Evolutionary conservation across 2,888 invertebrate species (phyloP).

Genomic region (Apodemia zela): DNA sequence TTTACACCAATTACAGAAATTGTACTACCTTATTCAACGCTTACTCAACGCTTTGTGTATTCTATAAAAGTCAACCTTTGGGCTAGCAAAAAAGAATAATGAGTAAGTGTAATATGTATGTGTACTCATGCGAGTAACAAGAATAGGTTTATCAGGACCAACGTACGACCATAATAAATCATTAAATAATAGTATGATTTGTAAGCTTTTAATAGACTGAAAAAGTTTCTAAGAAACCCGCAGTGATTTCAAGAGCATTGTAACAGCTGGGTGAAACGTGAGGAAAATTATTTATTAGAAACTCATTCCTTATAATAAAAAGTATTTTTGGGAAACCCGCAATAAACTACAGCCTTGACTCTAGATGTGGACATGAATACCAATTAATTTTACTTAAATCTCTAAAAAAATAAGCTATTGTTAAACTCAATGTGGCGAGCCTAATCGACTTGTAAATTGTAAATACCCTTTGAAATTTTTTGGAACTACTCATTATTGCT

Average conservation of each 20-base stretch:
- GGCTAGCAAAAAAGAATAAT: no score
- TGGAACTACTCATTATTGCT: no score
- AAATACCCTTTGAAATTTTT: no score
- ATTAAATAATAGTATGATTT: background rate
- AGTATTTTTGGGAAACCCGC: background rate
- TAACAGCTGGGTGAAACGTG: constrained; percentile 10
- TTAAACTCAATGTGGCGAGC: no score
- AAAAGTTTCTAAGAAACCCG: background rate
- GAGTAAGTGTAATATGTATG: no score
- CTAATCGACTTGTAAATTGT: no score
- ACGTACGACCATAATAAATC: background rate
- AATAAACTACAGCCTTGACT: background rate
- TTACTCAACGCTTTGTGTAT: no score
- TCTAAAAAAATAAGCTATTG: background rate
- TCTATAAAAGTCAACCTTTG: no score
- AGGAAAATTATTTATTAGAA: constrained; percentile 1
- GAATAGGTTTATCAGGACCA: no score
- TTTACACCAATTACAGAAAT: no score
- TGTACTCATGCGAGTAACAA: no score
- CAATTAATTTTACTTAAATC: background rate
- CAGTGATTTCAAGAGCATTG: constrained; percentile 11
- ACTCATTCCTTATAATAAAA: constrained; percentile 12
- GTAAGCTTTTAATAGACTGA: background rate
- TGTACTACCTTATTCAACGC: no score
- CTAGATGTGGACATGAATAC: background rate